These are phyloP conservation scores for Cremastobaeus sp. DNA, from an alignment of 2,888 invertebrate genomes.

Conservation along the genomic window DNA sequence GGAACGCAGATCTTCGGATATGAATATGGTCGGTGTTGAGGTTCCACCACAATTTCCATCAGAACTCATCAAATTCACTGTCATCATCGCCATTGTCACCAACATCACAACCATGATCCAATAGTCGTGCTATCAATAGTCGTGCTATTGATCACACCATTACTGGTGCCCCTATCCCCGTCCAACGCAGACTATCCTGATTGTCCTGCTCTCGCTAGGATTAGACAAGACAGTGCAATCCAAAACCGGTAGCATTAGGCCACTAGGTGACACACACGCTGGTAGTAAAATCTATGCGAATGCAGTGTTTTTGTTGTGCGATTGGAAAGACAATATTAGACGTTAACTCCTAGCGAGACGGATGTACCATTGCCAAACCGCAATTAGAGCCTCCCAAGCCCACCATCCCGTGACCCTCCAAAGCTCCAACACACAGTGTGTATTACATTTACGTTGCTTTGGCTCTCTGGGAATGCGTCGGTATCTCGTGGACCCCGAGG, in stretches of 20 bases:
- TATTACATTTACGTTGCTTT: conserved; percentile 79
- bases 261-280: conserved; percentile 56
- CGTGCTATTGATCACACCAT: neutral
- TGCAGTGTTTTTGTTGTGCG: conserved; percentile 55
- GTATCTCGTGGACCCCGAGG: conserved; percentile 79
- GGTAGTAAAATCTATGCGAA: conserved; percentile 55
- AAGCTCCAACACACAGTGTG: conserved; percentile 72
- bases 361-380: conserved; percentile 43
- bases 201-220: conserved; percentile 59
- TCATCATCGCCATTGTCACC: conserved; percentile 16
- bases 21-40: conserved; percentile 27
- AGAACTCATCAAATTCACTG: conserved; percentile 1
- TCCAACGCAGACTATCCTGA: conserved; percentile 11
- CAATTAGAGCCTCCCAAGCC: conserved; percentile 49
- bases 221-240: conserved; percentile 47
- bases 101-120: conserved; percentile 12
- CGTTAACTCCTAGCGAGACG: conserved; percentile 59
- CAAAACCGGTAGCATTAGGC: conserved; percentile 47
- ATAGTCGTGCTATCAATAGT: neutral
- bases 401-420: too few species aligned
- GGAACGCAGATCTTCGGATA: conserved; percentile 6
- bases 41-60: conserved; percentile 27
- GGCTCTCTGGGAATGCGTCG: conserved; percentile 83
- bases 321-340: conserved; percentile 40
- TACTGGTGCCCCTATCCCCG: conserved; percentile 9